Evolutionary conservation across 2,888 invertebrate species (phyloP).

Genomic region (Schizotus pectinicornis): DNA sequence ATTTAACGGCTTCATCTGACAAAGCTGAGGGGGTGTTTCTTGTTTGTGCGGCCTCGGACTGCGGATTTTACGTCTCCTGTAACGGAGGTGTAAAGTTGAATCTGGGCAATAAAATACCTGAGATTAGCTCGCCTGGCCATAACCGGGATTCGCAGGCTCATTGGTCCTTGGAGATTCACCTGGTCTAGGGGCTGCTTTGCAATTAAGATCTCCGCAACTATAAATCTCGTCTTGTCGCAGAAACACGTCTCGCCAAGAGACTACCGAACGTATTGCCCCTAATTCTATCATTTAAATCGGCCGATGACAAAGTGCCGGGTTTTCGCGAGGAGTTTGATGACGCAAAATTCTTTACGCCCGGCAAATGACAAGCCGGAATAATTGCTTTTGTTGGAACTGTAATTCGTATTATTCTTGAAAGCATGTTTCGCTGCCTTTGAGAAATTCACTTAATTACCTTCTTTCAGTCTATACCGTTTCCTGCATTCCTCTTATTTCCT

Average conservation of each 20-base stretch:
- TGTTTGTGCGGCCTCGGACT: not conserved
- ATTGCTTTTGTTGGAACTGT: conserved; percentile 12
- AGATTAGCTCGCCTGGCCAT: conserved; percentile 36
- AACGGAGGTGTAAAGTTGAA: conserved; percentile 42
- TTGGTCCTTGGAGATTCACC: conserved; percentile 37
- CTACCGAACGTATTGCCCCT: too few species aligned
- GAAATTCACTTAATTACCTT: conserved; percentile 25
- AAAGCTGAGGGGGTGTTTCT: too few species aligned
- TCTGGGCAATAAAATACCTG: conserved; percentile 38
- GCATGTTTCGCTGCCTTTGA: conserved; percentile 14
- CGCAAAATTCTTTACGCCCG: not conserved
- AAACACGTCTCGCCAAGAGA: too few species aligned
- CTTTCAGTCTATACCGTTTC: conserved; percentile 1
- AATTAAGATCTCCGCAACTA: conserved; percentile 34
- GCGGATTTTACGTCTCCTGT: not conserved
- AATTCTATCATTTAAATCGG: too few species aligned
- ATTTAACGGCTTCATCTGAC: not conserved
- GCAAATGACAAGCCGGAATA: conserved; percentile 4
- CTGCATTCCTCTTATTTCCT: conserved; percentile 4
- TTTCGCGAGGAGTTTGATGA: not conserved
- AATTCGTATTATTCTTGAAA: conserved; percentile 19
- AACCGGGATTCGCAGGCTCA: conserved; percentile 33
- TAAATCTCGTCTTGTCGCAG: conserved; percentile 29
- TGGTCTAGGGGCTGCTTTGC: conserved; percentile 27
- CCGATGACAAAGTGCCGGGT: not conserved